Base-by-base conservation (phyloP, 2,113 vertebrate species). In the Acinonyx jubatus region DNA sequence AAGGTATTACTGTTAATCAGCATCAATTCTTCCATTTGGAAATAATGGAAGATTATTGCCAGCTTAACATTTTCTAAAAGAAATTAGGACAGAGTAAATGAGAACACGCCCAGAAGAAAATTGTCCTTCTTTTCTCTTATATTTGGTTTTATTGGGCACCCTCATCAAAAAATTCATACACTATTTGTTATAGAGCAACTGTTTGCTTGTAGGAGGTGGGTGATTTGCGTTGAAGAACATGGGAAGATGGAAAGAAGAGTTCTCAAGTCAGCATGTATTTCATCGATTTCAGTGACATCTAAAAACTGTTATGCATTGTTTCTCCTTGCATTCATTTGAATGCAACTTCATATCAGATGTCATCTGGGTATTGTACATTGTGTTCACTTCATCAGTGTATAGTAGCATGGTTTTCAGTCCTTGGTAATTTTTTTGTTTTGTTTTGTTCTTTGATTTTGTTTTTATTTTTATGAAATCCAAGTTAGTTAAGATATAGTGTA, bases 1-100 rank as follows among this genome's bases (percentile, higher is more conserved):
- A 83, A 76, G 4, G 25, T 61, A 76, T 89, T 95, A 89, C 33
- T 89, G 1, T 61, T 93, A 38, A 74, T 92, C n/a, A 84, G 9
- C 12, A 84, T 80, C 55, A 89, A 25, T 61, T 91, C 65, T 97
- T 89, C 38, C 15, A 61, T 89, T 84, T 91, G 50, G 71, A 91
- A 78, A 81, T 87, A 68, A 74, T 38, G 61, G 57, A 81, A 65
- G 95, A 74, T 68, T 81, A 15, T 89, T 91, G 23, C 61, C 85
- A 95, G 23, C 41, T 89, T 93, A 89, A 50, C 61, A 61, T 93
- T 97, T 97, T 91, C 69, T 91, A 91, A 78, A 95, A 69, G 18
- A 97, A 95, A 81, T 91, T 89, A 97, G 57, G 69, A 66, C 66
- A 97, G 25, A 90, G 52, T 95, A 91, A 91, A 65, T 95, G 41